Conservation (phyloP, 2,113 vertebrate genomes). For the Galeopterus variegatus region DNA sequence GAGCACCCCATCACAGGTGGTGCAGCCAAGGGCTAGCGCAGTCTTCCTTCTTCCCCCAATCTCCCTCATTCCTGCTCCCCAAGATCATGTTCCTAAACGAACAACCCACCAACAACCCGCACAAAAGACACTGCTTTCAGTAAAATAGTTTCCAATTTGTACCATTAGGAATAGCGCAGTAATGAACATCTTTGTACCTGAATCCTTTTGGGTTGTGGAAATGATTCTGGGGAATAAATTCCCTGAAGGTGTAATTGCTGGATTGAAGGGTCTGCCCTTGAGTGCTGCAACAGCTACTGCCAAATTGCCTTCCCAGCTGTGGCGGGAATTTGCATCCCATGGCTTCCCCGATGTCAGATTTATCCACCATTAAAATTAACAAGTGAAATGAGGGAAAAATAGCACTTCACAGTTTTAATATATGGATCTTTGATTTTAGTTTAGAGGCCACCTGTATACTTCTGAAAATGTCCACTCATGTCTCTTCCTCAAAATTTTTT, state of each 20-base stretch:
- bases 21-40: background rate
- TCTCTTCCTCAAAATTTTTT: background rate
- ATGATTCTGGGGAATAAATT: background rate
- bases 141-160: background rate
- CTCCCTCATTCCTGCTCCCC: background rate
- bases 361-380: background rate
- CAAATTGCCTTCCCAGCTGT: background rate
- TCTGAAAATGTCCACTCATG: background rate
- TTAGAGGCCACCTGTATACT: background rate
- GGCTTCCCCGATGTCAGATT: background rate
- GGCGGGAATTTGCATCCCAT: background rate
- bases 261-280: background rate
- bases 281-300: too few relatives aligned
- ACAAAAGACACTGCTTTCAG: background rate
- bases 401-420: background rate
- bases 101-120: background rate
- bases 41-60: background rate
- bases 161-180: background rate
- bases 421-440: background rate
- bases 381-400: background rate
- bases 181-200: background rate
- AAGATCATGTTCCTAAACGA: background rate
- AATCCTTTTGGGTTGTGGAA: background rate
- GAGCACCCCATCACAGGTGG: background rate
- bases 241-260: background rate